Percentiles rank a stretch among this genome's conserved stretches.
Evolutionary conservation across 2,113 vertebrate genomes (phyloP).

Genomic region (Symphodus melops): DNA sequence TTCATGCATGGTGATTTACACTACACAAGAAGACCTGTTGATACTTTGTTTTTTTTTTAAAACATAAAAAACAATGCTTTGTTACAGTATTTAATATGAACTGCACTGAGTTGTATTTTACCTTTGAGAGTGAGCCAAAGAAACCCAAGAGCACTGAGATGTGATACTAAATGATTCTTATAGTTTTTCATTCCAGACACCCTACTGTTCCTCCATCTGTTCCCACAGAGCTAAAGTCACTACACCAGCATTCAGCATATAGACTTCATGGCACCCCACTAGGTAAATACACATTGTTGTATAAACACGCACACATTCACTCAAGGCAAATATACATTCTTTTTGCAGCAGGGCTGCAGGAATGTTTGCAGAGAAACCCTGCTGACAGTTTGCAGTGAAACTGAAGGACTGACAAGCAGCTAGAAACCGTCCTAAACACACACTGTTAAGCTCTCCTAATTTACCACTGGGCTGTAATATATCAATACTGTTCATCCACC

Average conservation of each 20-base stretch:
- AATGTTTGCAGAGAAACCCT: constrained; percentile 58
- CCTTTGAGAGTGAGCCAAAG: constrained; percentile 7
- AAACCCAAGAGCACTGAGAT: constrained; percentile 26
- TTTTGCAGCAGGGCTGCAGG: constrained; percentile 29
- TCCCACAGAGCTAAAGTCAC: constrained; percentile 63
- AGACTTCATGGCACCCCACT: constrained; percentile 54
- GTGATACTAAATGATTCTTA: constrained; percentile 49
- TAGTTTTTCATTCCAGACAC: constrained; percentile 49
- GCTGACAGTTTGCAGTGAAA: constrained; percentile 33
- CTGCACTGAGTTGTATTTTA: not conserved
- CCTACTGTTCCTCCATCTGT: constrained; percentile 68
- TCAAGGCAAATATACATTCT: constrained; percentile 65
- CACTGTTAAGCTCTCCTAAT: not conserved
- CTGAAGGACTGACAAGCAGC: constrained; percentile 18
- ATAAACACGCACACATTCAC: constrained; percentile 55
- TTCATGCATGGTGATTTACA: not conserved
- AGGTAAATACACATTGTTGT: constrained; percentile 70
- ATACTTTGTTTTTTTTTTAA: not conserved
- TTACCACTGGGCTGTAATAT: not conserved
- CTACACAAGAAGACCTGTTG: not conserved
- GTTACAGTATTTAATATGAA: constrained; percentile 10
- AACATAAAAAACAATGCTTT: not conserved
- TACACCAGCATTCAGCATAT: constrained; percentile 33
- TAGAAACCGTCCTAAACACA: not conserved
- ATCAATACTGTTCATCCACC: not conserved